A percentile compares a stretch with the other conserved stretches of the same genome.
Evolutionary conservation across 2,797 vertebrate species (phyloP).

Genomic region (Sylvia borin): DNA sequence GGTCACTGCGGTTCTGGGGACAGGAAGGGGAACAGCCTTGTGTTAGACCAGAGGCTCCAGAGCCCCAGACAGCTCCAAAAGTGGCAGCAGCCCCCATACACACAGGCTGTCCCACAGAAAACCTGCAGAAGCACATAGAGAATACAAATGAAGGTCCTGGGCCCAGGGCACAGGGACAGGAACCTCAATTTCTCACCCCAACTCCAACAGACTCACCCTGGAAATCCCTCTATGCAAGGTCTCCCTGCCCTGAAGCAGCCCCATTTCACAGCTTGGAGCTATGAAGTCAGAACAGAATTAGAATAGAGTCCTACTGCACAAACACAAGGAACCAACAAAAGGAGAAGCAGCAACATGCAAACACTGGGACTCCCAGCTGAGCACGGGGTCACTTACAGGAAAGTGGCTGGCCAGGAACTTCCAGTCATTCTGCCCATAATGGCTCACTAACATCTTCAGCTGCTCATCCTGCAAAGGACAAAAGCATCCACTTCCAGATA

Average conservation of each 20-base stretch:
- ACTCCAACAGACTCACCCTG: background rate
- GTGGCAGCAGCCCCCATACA: background rate
- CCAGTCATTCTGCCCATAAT: slow-evolving; percentile 89
- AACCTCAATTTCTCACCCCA: background rate
- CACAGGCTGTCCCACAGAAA: background rate
- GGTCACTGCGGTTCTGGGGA: slow-evolving; percentile 87
- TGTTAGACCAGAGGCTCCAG: background rate
- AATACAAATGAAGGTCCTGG: background rate
- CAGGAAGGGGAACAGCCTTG: background rate
- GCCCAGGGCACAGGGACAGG: background rate
- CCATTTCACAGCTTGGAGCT: background rate
- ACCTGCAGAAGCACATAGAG: background rate
- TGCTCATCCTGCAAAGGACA: slow-evolving; percentile 86
- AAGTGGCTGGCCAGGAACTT: slow-evolving; percentile 88
- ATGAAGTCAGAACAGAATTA: background rate
- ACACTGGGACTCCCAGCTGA: background rate
- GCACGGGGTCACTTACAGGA: slow-evolving; percentile 80
- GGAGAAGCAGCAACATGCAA: background rate
- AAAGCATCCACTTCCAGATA: background rate
- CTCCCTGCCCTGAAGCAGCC: background rate
- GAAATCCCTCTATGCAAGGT: background rate
- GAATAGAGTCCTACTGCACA: background rate
- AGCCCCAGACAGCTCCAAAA: background rate
- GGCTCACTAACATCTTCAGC: slow-evolving; percentile 87
- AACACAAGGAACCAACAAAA: background rate